These are phyloP conservation scores for Eurytoma californica DNA, from an alignment of 2,888 invertebrate genomes.

Conservation along the genomic window DNA sequence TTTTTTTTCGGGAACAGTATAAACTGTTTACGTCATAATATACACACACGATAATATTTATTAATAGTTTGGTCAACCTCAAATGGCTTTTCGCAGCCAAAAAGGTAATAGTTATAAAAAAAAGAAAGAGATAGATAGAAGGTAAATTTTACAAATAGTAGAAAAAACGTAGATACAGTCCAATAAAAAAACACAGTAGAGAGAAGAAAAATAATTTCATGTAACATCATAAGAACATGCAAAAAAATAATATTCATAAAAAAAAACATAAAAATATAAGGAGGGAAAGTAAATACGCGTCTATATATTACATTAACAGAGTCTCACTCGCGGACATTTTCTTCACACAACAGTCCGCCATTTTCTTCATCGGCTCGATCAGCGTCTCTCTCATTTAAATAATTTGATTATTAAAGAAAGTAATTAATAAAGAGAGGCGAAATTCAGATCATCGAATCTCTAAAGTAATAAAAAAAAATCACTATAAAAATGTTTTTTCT, in stretches of 20 bases:
- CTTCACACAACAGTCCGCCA: conserved; percentile 49
- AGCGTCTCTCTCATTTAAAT: conserved; percentile 56
- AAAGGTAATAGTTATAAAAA: conserved; percentile 35
- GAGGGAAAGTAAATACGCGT: conserved; percentile 58
- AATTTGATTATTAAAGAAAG: conserved; percentile 52
- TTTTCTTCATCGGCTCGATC: conserved; percentile 53
- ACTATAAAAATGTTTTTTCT: conserved; percentile 28
- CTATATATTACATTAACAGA: conserved; percentile 67
- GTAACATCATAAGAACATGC: conserved; percentile 23
- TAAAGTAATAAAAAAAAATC: conserved; percentile 20
- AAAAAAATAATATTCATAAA: conserved; percentile 37
- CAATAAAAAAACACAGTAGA: conserved; percentile 47
- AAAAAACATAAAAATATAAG: conserved; percentile 50
- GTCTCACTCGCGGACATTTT: conserved; percentile 64
- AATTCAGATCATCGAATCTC: conserved; percentile 40
- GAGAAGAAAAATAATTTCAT: conserved; percentile 37
- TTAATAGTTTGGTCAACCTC: conserved; percentile 59
- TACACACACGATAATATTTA: conserved; percentile 61
- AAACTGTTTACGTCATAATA: conserved; percentile 61
- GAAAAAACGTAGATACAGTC: conserved; percentile 57
- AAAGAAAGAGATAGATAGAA: conserved; percentile 38
- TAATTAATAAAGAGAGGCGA: conserved; percentile 19
- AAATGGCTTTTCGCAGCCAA: conserved; percentile 47
- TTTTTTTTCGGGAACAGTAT: conserved; percentile 60
- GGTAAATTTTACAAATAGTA: conserved; percentile 50